Evolutionary conservation across 2,888 invertebrate genomes (phyloP), one percentile per base, ranked within the genome.

Genomic region (Myathropa florea): DNA sequence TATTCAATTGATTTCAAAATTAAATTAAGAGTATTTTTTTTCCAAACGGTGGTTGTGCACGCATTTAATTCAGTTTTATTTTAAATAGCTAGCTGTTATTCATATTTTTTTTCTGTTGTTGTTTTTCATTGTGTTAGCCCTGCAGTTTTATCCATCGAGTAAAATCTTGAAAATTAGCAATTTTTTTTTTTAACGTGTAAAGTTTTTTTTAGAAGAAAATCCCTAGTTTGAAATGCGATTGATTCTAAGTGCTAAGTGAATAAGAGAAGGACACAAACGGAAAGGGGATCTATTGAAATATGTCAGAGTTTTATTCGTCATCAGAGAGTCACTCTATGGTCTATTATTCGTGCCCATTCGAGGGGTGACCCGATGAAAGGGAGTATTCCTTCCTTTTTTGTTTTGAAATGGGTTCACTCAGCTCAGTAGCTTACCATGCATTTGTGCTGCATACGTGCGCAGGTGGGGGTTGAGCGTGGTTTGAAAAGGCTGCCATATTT

Each of bases 11-110:
- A 86, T 83, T 83, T 86, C 79, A 71, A 77, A 76, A 78, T 86
- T 83, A 65, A 71, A 72, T 88, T 61, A 39, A 77, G 70, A 84
- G 64, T 88, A 67, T 88, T 88, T 83, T 86, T 39, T 88, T 88
- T 87, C 67, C 75, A 81, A 89, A 85, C 90, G 90, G 91, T 91
- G 91, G 91, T 92, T 92, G 92, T 92, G 92, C 92, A 92, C 92
- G 92, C 92, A 91, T 91, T 92, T 90, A 89, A 64, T 75, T 75
- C 55, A 79, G 59, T 67, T 63, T 64, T 57, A 53, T 89, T 46
- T 46, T 1, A 46, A 46, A 46, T 39, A 39, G 3, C 89, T 89
- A 89, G 83, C 10, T 33, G 33, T 57, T 57, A 14, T 57, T 88
- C 88, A 67, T 71, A 36, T 78, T 83, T 68, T 21, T 77, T 65